These are phyloP conservation scores for Notolepis coatsorum DNA, from an alignment of 2,797 vertebrate species.

Conservation along the genomic window DNA sequence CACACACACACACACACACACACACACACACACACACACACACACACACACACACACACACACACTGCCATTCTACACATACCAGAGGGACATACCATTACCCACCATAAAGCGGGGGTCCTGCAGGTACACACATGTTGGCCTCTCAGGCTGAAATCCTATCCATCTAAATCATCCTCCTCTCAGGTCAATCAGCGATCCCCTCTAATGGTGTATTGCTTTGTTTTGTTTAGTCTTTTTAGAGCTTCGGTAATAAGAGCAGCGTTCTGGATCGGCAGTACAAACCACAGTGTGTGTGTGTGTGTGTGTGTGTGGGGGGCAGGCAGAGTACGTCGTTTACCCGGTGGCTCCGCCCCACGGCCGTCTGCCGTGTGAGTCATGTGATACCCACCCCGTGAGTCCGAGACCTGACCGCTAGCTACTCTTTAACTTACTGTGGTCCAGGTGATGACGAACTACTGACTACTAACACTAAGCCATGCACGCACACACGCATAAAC, in stretches of 20 bases:
- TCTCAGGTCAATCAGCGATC: not conserved
- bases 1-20: constrained; percentile 14
- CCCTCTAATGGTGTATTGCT: not conserved
- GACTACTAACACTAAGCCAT: constrained; percentile 18
- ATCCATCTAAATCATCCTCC: constrained; percentile 11
- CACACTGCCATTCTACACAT: constrained; percentile 4
- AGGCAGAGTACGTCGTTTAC: constrained; percentile 11
- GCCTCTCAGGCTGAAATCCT: constrained; percentile 10
- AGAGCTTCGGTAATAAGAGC: too few relatives aligned
- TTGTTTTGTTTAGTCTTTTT: constrained; percentile 8
- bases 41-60: constrained; percentile 1
- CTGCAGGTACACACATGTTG: constrained; percentile 16
- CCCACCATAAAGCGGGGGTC: not conserved
- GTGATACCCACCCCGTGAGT: constrained; percentile 40
- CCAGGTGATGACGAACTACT: constrained; percentile 52
- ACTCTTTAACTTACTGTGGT: constrained; percentile 56
- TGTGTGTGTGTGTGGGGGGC: constrained; percentile 16
- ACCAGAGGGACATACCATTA: constrained; percentile 2
- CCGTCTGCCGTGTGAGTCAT: constrained; percentile 50
- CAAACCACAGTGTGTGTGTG: constrained; percentile 12
- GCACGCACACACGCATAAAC: constrained; percentile 13
- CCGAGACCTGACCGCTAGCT: constrained; percentile 43
- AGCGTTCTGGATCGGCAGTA: too few relatives aligned
- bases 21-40: not conserved
- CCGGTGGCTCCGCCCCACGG: too few relatives aligned